Conservation (phyloP, 1,140 invertebrate species). For the Diorhabda elongata region DNA sequence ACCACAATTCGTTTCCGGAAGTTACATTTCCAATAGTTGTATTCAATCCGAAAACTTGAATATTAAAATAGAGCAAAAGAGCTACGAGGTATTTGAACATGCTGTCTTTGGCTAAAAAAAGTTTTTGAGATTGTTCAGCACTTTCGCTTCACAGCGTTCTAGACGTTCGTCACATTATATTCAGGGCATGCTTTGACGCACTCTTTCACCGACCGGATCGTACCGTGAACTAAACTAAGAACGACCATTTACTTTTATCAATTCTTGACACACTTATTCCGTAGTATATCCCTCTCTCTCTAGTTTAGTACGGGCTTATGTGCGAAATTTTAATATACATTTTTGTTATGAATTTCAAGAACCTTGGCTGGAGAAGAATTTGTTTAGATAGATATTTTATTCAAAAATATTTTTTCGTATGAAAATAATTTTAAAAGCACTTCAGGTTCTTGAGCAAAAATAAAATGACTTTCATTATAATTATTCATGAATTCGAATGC, state of each 20-base stretch:
- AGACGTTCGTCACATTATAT: constrained; percentile 22
- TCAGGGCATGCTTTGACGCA: constrained; percentile 30
- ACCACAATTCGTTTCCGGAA: constrained; percentile 63
- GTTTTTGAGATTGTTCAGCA: background rate
- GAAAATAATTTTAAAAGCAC: too few relatives aligned
- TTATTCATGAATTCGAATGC: too few relatives aligned
- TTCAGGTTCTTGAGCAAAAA: too few relatives aligned
- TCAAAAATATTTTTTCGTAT: too few relatives aligned
- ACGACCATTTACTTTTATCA: constrained; percentile 32
- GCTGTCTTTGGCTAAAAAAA: constrained; percentile 10
- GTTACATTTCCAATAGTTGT: constrained; percentile 22
- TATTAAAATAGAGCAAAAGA: constrained; percentile 4
- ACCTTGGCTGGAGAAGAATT: too few relatives aligned
- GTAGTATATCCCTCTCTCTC: background rate
- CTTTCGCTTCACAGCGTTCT: constrained; percentile 14
- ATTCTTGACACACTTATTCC: constrained; percentile 36
- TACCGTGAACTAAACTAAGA: constrained; percentile 27
- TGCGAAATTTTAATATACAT: too few relatives aligned
- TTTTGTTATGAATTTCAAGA: too few relatives aligned
- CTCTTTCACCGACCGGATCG: constrained; percentile 24
- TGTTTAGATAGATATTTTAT: too few relatives aligned
- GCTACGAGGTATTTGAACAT: constrained; percentile 14
- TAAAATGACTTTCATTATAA: too few relatives aligned
- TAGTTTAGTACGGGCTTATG: background rate
- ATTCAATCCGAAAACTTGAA: constrained; percentile 4